These are phyloP conservation scores for Lucilia cuprina DNA, from an alignment of 1,140 invertebrate species.

Conservation along the genomic window DNA sequence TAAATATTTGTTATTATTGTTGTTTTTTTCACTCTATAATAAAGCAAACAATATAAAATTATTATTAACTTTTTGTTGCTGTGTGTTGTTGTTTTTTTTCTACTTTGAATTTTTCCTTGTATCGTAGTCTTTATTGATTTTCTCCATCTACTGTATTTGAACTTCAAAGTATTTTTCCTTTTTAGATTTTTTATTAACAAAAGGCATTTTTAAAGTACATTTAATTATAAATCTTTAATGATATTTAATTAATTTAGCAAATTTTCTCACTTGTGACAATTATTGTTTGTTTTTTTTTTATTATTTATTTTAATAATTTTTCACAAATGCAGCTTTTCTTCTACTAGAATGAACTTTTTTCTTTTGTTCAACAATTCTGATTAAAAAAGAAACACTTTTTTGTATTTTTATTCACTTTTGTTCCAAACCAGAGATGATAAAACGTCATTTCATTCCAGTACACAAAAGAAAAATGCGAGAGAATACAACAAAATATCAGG, in stretches of 20 bases:
- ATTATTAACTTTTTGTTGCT: no score
- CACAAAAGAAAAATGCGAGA: neutral
- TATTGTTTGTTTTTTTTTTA: neutral
- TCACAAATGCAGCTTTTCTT: neutral
- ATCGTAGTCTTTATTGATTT: neutral
- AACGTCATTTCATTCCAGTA: neutral
- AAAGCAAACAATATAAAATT: no score
- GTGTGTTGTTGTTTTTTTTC: neutral
- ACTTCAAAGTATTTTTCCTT: neutral
- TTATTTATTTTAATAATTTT: neutral
- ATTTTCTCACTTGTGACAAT: conserved; percentile 2
- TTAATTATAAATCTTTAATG: no score
- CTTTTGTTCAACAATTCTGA: conserved; percentile 2
- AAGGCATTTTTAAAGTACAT: no score
- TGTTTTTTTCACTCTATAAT: neutral
- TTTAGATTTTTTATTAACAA: neutral
- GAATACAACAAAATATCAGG: no score
- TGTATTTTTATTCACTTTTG: neutral
- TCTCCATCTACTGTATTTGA: neutral
- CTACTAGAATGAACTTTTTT: neutral
- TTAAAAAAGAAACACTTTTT: neutral
- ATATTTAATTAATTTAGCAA: neutral
- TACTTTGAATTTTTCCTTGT: neutral
- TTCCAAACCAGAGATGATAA: conserved; percentile 1
- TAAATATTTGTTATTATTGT: neutral